phyloP scores from a whole-genome alignment of 2,888 invertebrate species.

The Drepana falcataria region DNA sequence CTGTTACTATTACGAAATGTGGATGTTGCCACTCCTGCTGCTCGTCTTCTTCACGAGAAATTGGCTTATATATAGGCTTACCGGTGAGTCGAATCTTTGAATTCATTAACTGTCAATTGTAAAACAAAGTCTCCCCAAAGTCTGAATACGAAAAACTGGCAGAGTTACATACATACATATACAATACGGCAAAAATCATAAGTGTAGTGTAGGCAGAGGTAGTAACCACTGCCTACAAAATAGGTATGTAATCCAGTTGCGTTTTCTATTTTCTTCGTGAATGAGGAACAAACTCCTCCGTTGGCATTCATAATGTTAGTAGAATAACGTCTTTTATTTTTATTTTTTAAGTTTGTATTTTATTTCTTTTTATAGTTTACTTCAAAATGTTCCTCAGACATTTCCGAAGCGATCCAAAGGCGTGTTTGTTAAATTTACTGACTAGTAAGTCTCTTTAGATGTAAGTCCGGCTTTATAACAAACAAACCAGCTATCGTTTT shows the following conservation, averaged over 20 bases:
- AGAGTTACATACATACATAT: too few relatives aligned
- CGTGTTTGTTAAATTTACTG: constrained; percentile 41
- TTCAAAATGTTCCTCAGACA: constrained; percentile 39
- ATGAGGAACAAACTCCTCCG: too few relatives aligned
- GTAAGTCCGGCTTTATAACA: neutral
- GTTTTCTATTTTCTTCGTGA: too few relatives aligned
- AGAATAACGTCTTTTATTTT: too few relatives aligned
- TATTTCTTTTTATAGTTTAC: constrained; percentile 46
- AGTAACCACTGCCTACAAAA: too few relatives aligned
- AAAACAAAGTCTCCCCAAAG: too few relatives aligned
- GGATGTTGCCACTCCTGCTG: constrained; percentile 92
- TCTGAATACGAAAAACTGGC: too few relatives aligned
- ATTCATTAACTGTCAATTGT: neutral
- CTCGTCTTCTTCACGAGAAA: constrained; percentile 86
- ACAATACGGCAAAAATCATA: too few relatives aligned
- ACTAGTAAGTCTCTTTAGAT: constrained; percentile 45
- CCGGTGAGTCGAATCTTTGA: constrained; percentile 41
- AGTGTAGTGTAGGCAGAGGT: too few relatives aligned
- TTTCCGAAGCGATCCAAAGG: constrained; percentile 42
- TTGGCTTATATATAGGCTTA: constrained; percentile 71
- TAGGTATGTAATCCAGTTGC: too few relatives aligned
- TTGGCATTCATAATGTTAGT: too few relatives aligned
- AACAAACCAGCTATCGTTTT: too few relatives aligned
- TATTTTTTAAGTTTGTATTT: constrained; percentile 4
- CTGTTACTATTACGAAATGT: constrained; percentile 96